phyloP scores from a whole-genome alignment of 2,797 vertebrate genomes.

The Poeciliopsis turneri region DNA sequence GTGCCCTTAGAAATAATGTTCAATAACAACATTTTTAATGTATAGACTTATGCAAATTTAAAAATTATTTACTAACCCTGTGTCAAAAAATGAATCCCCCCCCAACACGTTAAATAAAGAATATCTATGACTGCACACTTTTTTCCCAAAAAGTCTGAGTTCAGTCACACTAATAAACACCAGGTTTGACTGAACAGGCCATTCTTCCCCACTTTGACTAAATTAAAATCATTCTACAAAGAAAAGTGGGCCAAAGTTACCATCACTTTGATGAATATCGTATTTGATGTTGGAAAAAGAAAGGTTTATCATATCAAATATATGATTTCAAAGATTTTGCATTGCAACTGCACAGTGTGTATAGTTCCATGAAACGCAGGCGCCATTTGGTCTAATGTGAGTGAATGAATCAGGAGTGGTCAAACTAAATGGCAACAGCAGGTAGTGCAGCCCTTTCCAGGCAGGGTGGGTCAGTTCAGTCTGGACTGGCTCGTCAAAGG shows the following conservation, averaged over 20 bases:
- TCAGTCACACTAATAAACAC: background rate
- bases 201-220: background rate
- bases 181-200: background rate
- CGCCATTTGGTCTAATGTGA: background rate
- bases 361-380: background rate
- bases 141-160: background rate
- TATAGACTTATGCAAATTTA: background rate
- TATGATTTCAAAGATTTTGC: background rate
- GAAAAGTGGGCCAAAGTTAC: background rate
- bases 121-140: background rate
- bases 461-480: constrained; percentile 14
- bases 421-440: constrained; percentile 5
- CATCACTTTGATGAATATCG: background rate
- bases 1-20: background rate
- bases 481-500: constrained; percentile 26
- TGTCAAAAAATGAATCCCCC: background rate
- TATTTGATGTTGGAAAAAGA: background rate
- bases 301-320: background rate
- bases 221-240: too few relatives aligned
- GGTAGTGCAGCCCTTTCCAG: background rate
- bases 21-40: background rate
- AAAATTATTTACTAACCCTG: background rate
- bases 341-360: background rate
- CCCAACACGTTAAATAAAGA: too few relatives aligned
- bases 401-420: background rate